Base-by-base conservation (phyloP, 2,888 invertebrate genomes). In the Tryphoninae sp. region DNA sequence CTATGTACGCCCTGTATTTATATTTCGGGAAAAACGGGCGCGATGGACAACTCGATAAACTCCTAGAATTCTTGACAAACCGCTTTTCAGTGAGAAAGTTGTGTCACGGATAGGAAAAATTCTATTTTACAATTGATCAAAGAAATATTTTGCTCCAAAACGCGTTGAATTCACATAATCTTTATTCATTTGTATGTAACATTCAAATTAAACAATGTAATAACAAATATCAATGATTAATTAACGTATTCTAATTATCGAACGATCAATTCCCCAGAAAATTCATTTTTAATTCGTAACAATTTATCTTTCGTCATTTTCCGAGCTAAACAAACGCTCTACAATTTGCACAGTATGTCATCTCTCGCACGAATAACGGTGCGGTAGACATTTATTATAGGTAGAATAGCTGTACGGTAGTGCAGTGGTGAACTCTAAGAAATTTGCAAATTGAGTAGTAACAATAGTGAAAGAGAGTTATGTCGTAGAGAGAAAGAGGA, bases 41-140 rank as follows among this genome's bases (percentile, higher is more conserved):
- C 73, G 82, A 82, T 62, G 79, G 82, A 82, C 82, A 77, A 82
- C 76, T 73, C 33, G 73, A 73, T 77, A 58, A 69, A 62, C 76
- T 68, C 61, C 62, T 45, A 62, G 77, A 58, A 62, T 33, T 64
- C 69, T 62, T 67, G 73, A 64, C 67, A 76, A 79, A 58, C 62
- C 33, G 69, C 33, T 77, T 79, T 76, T 22, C 26, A 22, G 23
- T 13, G 51, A 51, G 13, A 51, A 59, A 55, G 33, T 13, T 40
- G 55, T 62, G 33, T 7, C 58, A 9, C 33, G 9, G 40, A 22
- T 13, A 55, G 16, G 26, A 23, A 16, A 61, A 55, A 68, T 67
- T 61, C 0, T 42, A 64, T 49, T 22, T 51, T 74, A 26, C 40
- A 58, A 19, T 58, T 7, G 22, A 19, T 16, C 9, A 51, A 51